Conservation (phyloP, 1,140 invertebrate genomes). For the Cyclargus thomasi region DNA sequence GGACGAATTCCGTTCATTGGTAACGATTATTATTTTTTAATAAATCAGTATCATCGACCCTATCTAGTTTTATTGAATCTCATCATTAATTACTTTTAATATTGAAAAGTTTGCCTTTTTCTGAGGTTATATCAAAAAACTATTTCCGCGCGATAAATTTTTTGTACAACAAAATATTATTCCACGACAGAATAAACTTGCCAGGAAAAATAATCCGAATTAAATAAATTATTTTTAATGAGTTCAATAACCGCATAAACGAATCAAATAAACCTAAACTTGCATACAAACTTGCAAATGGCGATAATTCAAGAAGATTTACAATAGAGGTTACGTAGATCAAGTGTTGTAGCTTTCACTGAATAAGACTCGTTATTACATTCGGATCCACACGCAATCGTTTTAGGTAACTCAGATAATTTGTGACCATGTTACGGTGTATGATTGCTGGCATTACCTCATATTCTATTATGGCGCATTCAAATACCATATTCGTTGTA, state of each 20-base stretch:
- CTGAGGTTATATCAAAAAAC: too few species aligned
- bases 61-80: too few species aligned
- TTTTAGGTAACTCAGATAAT: conserved; percentile 56
- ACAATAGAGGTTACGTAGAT: conserved; percentile 44
- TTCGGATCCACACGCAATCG: conserved; percentile 50
- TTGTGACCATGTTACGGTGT: conserved; percentile 34
- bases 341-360: conserved; percentile 64
- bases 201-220: too few species aligned
- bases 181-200: too few species aligned
- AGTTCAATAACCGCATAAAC: not conserved
- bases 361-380: conserved; percentile 55
- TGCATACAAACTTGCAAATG: not conserved
- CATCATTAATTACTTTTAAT: too few species aligned
- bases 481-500: not conserved
- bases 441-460: conserved; percentile 13
- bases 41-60: too few species aligned
- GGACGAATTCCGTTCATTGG: not conserved
- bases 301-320: conserved; percentile 17
- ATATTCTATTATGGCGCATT: not conserved
- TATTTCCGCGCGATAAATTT: too few species aligned
- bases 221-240: too few species aligned
- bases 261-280: not conserved
- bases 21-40: too few species aligned
- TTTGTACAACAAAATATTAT: too few species aligned
- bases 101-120: too few species aligned